These are phyloP conservation scores for Tylochromis polylepis DNA, from an alignment of 2,113 vertebrate genomes.

Conservation along the genomic window DNA sequence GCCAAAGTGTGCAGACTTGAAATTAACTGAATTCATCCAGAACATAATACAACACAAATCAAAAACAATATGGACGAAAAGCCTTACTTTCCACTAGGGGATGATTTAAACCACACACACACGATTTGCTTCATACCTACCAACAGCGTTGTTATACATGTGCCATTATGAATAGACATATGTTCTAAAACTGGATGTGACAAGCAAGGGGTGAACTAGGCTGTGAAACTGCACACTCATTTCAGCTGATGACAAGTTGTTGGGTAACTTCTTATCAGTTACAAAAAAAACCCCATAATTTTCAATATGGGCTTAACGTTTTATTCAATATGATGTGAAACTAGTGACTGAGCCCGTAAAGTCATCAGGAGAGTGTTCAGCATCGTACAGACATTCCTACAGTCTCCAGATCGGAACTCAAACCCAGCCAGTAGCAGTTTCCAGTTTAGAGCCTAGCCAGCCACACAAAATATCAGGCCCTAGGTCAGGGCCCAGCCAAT, in stretches of 20 bases:
- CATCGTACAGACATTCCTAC: no score
- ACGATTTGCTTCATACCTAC: not conserved
- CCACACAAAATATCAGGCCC: no score
- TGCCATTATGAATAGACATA: not conserved
- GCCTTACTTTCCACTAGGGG: not conserved
- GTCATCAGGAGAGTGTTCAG: not conserved
- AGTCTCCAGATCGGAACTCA: no score
- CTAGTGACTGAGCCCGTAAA: not conserved
- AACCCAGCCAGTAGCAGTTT: no score
- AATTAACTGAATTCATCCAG: not conserved
- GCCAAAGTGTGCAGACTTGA: not conserved
- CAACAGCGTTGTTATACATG: not conserved
- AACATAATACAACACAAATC: not conserved
- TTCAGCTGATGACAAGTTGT: not conserved
- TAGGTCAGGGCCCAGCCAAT: no score
- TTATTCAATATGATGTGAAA: not conserved
- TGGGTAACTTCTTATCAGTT: not conserved
- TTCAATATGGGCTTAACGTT: not conserved
- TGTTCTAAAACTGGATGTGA: not conserved
- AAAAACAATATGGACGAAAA: not conserved
- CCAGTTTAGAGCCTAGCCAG: no score
- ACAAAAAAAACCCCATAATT: accelerated
- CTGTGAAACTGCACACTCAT: not conserved
- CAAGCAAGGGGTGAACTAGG: not conserved
- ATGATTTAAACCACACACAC: not conserved